Percentiles rank a stretch among this genome's conserved stretches.
Conservation (phyloP, 2,888 invertebrate genomes). For the Balanococcus diminutus region DNA sequence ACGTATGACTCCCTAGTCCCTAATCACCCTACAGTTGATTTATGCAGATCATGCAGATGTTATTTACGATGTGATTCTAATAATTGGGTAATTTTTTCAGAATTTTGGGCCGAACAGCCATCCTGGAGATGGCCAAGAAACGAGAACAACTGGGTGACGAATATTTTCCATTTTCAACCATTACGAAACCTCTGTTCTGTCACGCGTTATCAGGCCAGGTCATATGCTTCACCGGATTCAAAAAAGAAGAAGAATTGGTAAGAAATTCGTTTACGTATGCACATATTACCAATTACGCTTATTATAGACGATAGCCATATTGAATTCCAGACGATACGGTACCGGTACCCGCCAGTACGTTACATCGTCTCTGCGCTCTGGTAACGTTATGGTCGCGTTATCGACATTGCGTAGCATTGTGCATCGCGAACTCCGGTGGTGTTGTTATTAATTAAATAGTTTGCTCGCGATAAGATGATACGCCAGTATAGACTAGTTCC, state of each 20-base stretch:
- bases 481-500: neutral
- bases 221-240: conserved; percentile 90
- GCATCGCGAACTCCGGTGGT: neutral
- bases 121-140: conserved; percentile 74
- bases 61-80: neutral
- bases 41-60: too few species aligned
- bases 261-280: conserved; percentile 61
- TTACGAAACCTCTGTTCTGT: conserved; percentile 80
- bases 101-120: conserved; percentile 81
- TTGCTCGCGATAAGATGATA: neutral
- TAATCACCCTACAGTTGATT: too few species aligned
- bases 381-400: neutral
- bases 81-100: conserved; percentile 62
- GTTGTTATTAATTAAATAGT: conserved; percentile 16
- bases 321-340: neutral
- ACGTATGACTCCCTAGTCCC: too few species aligned
- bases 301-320: neutral
- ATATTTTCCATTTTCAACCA: conserved; percentile 68
- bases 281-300: neutral
- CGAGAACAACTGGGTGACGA: conserved; percentile 61
- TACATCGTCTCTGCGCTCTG: neutral
- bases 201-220: conserved; percentile 86
- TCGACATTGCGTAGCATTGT: neutral
- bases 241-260: conserved; percentile 87
- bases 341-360: neutral